Conservation (phyloP, 92 coral and sea anemone genomes). For the Phymanthus crucifer region DNA sequence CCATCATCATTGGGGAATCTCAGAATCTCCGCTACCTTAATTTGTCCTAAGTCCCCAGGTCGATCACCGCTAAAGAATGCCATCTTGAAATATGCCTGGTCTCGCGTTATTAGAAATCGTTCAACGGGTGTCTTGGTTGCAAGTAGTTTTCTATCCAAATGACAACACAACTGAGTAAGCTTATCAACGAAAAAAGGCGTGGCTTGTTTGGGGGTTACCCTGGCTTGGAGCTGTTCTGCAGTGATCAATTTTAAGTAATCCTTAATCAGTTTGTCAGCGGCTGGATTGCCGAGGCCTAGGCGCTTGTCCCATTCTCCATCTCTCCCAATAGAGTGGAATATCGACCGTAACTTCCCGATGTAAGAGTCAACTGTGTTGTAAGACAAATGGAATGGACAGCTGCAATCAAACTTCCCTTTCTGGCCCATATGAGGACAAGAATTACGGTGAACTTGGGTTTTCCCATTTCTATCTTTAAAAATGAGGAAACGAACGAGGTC, state of each 20-base stretch:
- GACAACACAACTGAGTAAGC: constrained; percentile 11
- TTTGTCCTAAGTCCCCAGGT: too few relatives aligned
- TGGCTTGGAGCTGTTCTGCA: constrained; percentile 55
- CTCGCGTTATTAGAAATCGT: too few relatives aligned
- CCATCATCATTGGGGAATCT: too few relatives aligned
- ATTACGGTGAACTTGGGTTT: constrained; percentile 46
- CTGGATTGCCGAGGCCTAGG: too few relatives aligned
- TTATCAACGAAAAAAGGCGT: constrained; percentile 56
- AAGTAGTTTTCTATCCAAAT: constrained; percentile 33
- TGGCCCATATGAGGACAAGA: constrained; percentile 26
- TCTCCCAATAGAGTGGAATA: constrained; percentile 44
- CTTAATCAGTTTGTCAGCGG: constrained; percentile 28
- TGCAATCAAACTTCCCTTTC: constrained; percentile 5
- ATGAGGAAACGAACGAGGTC: constrained; percentile 41
- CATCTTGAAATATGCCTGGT: too few relatives aligned
- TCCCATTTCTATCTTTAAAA: constrained; percentile 47
- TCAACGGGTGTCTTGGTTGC: too few relatives aligned
- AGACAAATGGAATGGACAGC: constrained; percentile 30
- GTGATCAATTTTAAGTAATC: constrained; percentile 44
- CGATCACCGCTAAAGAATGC: too few relatives aligned
- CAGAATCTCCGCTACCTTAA: too few relatives aligned
- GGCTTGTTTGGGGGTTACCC: constrained; percentile 55
- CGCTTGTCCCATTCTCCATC: constrained; percentile 48
- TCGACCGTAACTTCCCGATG: too few relatives aligned
- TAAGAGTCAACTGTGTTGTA: too few relatives aligned